Evolutionary conservation across 2,888 invertebrate species (phyloP).

Genomic region (Linnaemya vulpina): DNA sequence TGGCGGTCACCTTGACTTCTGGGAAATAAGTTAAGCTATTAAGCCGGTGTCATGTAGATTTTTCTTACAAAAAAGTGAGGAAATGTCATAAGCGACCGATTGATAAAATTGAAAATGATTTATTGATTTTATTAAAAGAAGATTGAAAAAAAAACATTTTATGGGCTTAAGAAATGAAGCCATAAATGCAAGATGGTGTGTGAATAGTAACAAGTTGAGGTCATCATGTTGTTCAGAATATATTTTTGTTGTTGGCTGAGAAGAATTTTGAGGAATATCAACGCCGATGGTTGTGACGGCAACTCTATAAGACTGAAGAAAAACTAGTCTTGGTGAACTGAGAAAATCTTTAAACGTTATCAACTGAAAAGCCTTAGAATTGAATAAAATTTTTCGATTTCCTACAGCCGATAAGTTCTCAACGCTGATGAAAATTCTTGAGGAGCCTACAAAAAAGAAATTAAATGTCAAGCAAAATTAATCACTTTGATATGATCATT

Average conservation of each 20-base stretch:
- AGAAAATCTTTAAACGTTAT: no score
- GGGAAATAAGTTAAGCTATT: conserved; percentile 16
- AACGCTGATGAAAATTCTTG: no score
- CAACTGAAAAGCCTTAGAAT: no score
- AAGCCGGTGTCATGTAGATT: conserved; percentile 19
- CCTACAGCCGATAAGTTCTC: no score
- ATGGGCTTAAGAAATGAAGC: background rate
- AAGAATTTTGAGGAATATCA: background rate
- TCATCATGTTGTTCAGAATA: background rate
- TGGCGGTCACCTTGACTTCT: conserved; percentile 60
- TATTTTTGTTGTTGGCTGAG: background rate
- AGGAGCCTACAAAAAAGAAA: no score
- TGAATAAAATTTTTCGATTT: no score
- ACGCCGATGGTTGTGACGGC: no score
- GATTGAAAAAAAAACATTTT: background rate
- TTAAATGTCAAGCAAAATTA: no score
- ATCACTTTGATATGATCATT: no score
- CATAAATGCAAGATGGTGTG: background rate
- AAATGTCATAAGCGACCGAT: conserved; percentile 20
- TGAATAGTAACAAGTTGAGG: background rate
- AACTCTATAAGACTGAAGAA: no score
- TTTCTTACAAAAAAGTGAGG: background rate
- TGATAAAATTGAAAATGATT: conserved; percentile 36
- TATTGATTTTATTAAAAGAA: conserved; percentile 4
- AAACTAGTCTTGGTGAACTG: no score